phyloP scores from a whole-genome alignment of 2,888 invertebrate species.

The Zaprionus lineosus region DNA sequence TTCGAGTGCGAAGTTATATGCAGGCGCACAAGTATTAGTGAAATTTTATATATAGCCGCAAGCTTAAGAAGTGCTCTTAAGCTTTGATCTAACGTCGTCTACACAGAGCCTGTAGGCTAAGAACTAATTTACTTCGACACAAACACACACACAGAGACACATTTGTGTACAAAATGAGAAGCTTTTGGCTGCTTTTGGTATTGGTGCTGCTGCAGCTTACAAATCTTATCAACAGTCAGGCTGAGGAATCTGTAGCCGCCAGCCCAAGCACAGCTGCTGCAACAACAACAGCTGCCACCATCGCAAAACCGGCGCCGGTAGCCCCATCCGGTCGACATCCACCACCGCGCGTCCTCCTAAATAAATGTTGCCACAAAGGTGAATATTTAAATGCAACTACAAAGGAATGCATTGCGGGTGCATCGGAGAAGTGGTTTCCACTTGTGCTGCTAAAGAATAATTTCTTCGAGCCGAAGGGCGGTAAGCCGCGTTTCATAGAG shows the following conservation, averaged over 20 bases:
- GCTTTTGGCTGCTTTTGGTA: slow-evolving; percentile 15
- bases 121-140: background rate
- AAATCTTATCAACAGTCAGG: slow-evolving; percentile 5
- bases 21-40: background rate
- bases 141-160: slow-evolving; percentile 2
- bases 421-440: slow-evolving; percentile 84
- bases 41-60: too few species aligned
- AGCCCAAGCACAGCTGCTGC: background rate
- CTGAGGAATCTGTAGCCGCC: background rate
- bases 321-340: slow-evolving; percentile 46
- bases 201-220: slow-evolving; percentile 21
- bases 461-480: slow-evolving; percentile 82
- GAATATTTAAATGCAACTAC: slow-evolving; percentile 83
- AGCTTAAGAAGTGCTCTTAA: background rate
- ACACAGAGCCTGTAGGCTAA: background rate
- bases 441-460: slow-evolving; percentile 84
- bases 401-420: slow-evolving; percentile 81
- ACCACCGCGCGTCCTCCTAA: slow-evolving; percentile 81
- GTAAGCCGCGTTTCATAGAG: slow-evolving; percentile 82
- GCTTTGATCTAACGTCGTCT: background rate
- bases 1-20: background rate
- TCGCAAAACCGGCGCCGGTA: slow-evolving; percentile 2
- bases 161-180: slow-evolving; percentile 15
- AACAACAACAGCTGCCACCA: background rate
- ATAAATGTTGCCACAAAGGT: slow-evolving; percentile 85